Base-by-base conservation (phyloP, 2,797 vertebrate genomes). In the Lithobates sylvaticus region DNA sequence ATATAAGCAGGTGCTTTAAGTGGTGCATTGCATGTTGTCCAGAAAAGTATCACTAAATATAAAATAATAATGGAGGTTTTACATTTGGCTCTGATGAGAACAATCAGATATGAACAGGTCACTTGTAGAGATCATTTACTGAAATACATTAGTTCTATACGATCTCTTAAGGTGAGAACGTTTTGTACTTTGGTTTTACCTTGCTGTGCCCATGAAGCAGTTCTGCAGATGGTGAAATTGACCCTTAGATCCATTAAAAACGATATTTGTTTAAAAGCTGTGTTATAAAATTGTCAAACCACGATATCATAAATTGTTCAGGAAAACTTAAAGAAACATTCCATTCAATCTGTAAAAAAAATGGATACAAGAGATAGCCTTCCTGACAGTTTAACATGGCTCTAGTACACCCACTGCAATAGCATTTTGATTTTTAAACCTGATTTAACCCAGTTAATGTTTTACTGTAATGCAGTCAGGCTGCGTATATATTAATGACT, bases 21-120 rank as follows among this genome's bases (percentile, higher is more conserved):
- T 13, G 73, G 36, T 65, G 39, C 42, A 26, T 44, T 69, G 81
- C 23, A n/a, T 76, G 42, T 36, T 77, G 61, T 54, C 82, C 73
- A 70, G 82, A 84, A 44, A 76, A 76, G 73, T 76, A 74, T 21
- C 65, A 77, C 67, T 84, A 83, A 83, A 83, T 76, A 75, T 81
- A 73, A 81, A 81, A 67, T 75, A 83, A 81, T 72, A 69, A 9
- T 34, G 34, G 58, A 72, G 71, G 68, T 81, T 81, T 73, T 61
- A 61, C 69, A 18, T 69, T 73, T 42, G 79, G 47, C 69, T 61
- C 71, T 74, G 71, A 75, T 83, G 81, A 83, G 81, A 65, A 83
- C 81, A 83, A 75, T 83, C 71, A 83, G 26, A 75, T 81, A 18
- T 74, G 81, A 83, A 75, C 39, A 74, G 42, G 79, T 81, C 69